phyloP scores from a whole-genome alignment of 2,797 vertebrate species.

The Gephyroberyx darwinii region DNA sequence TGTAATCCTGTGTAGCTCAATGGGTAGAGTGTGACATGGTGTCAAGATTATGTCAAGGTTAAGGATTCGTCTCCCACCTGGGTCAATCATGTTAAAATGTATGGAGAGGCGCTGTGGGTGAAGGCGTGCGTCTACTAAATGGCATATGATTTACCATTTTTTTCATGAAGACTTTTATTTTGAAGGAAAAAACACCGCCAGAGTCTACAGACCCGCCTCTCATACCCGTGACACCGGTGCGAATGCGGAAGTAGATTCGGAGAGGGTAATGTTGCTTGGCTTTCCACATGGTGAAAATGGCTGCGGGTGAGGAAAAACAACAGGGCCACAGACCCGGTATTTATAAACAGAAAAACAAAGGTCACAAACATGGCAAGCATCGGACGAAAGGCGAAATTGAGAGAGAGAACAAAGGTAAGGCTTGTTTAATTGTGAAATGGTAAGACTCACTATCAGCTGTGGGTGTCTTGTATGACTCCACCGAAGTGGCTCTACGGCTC shows the following conservation, averaged over 20 bases:
- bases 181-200: constrained; percentile 32
- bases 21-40: too few species aligned
- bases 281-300: constrained; percentile 81
- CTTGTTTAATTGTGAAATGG: neutral
- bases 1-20: too few species aligned
- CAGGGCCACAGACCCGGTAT: constrained; percentile 81
- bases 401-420: constrained; percentile 84
- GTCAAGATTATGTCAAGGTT: too few species aligned
- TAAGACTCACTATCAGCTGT: neutral
- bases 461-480: neutral
- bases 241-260: constrained; percentile 61
- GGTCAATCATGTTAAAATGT: too few species aligned
- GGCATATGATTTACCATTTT: too few species aligned
- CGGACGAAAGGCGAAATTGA: constrained; percentile 85
- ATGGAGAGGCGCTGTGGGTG: too few species aligned
- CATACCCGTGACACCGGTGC: constrained; percentile 24
- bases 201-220: constrained; percentile 23
- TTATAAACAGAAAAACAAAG: constrained; percentile 87
- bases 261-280: neutral
- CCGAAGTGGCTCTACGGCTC: neutral
- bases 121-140: neutral
- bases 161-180: constrained; percentile 52
- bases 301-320: constrained; percentile 79
- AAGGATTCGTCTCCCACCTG: too few species aligned
- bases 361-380: constrained; percentile 87